phyloP scores from a whole-genome alignment of 2,888 invertebrate species.

The Rhimphoctona megacephalus region DNA sequence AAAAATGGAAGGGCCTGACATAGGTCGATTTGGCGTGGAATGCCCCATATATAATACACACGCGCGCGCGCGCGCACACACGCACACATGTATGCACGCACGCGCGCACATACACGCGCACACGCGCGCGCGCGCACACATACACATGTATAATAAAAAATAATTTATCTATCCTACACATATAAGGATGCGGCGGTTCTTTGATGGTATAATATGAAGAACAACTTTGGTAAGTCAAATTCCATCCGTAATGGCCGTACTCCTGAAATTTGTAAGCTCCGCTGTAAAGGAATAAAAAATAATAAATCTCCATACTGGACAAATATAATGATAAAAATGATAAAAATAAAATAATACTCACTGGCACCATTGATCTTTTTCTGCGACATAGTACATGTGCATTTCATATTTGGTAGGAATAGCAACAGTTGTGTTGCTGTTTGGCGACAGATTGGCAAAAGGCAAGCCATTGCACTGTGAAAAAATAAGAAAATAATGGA shows the following conservation, averaged over 20 bases:
- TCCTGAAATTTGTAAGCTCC: constrained; percentile 80
- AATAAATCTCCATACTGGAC: not conserved
- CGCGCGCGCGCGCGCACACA: too few relatives aligned
- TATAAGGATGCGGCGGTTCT: constrained; percentile 79
- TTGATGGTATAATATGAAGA: constrained; percentile 75
- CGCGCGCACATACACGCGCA: too few relatives aligned
- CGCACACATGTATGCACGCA: too few relatives aligned
- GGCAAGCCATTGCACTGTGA: constrained; percentile 79
- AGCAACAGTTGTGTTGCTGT: constrained; percentile 76
- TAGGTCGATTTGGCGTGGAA: too few relatives aligned
- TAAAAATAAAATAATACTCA: constrained; percentile 73
- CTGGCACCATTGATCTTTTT: constrained; percentile 75
- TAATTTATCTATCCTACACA: constrained; percentile 79
- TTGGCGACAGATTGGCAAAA: constrained; percentile 72
- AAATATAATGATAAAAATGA: constrained; percentile 13
- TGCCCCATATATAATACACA: too few relatives aligned
- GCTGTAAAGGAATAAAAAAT: constrained; percentile 71
- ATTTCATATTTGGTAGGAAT: constrained; percentile 79
- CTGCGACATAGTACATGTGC: constrained; percentile 77
- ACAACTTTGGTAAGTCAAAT: constrained; percentile 78
- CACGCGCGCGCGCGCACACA: too few relatives aligned
- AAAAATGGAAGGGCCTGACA: too few relatives aligned
- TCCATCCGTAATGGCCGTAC: constrained; percentile 84
- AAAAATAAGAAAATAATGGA: constrained; percentile 31
- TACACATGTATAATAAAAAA: too few relatives aligned